Evolutionary conservation across 2,888 invertebrate genomes (phyloP), one percentile per base, ranked within the genome.

Genomic region (Rhodophaea formosa): DNA sequence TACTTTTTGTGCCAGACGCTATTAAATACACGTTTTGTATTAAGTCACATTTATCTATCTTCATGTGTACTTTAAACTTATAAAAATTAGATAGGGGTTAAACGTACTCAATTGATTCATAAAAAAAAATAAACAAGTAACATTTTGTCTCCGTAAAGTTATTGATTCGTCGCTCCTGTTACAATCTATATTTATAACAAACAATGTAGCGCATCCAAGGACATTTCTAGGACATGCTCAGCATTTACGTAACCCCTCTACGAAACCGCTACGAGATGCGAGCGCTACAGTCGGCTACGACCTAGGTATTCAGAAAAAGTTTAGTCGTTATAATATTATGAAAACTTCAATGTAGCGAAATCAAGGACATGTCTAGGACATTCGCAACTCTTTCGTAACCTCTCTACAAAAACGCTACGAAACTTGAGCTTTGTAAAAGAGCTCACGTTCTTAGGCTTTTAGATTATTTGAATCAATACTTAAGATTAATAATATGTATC

Each of bases 161-260:
- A 23, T 23, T 5, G 23, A 23, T 23, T 23, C 23, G 23, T 5
- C 5, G 23, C 23, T 23, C 23, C 8, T 46, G 15, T 15, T 32
- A 32, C 3, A 42, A 12, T 32, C 49, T 32, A 51, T 16, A 30
- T n/a, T 29, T 43, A n/a, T 51, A 10, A 15, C 32, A 23, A n/a
- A 29, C 29, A 35, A 16, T 35, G 51, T 51, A 39, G 35, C 35
- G 51, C 51, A 51, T 51, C 39, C 51, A 51, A 51, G 51, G 51
- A 51, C 51, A 51, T 39, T 35, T 35, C 51, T 35, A 51, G 51
- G 51, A 51, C 51, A 35, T 47, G 10, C 35, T 35, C 35, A 7
- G 16, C 10, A 17, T 16, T 39, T 51, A 51, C 51, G 51, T 51
- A 51, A 51, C 51, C 35, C 51, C 10, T 49, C 49, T 49, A 49